Conservation (phyloP, 35 echinoderm and acorn worm genomes). For the Hemicentrotus pulcherrimus region DNA sequence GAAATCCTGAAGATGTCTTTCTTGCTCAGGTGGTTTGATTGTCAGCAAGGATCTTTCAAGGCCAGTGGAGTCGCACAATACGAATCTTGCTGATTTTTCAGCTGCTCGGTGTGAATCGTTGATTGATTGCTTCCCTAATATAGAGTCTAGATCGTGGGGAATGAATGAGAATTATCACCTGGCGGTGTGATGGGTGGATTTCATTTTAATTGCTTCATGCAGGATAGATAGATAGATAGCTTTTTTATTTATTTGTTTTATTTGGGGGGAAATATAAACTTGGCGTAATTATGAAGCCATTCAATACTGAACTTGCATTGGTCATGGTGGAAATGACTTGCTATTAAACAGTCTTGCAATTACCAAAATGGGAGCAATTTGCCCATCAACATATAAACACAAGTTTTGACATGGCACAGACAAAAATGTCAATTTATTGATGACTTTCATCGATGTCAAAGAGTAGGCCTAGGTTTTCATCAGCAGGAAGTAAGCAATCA, state of each 20-base stretch:
- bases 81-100: neutral
- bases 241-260: neutral
- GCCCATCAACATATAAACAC: neutral
- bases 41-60: neutral
- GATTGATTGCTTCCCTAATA: neutral
- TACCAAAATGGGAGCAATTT: conserved; percentile 45
- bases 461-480: no score
- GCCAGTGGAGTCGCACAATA: neutral
- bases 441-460: no score
- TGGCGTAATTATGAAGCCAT: neutral
- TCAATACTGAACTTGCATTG: neutral
- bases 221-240: neutral
- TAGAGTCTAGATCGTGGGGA: neutral
- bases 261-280: neutral
- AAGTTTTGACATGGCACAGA: neutral
- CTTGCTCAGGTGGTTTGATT: neutral
- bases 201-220: conserved; percentile 20
- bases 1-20: neutral
- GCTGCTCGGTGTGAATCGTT: neutral
- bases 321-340: neutral
- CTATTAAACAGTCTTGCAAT: neutral
- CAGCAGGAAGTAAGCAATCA: no score
- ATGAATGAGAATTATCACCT: conserved; percentile 20
- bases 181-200: neutral
- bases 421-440: no score